Evolutionary conservation across 2,888 invertebrate species (phyloP), one percentile per base, ranked within the genome.

Genomic region (Chrysotoxum bicinctum): DNA sequence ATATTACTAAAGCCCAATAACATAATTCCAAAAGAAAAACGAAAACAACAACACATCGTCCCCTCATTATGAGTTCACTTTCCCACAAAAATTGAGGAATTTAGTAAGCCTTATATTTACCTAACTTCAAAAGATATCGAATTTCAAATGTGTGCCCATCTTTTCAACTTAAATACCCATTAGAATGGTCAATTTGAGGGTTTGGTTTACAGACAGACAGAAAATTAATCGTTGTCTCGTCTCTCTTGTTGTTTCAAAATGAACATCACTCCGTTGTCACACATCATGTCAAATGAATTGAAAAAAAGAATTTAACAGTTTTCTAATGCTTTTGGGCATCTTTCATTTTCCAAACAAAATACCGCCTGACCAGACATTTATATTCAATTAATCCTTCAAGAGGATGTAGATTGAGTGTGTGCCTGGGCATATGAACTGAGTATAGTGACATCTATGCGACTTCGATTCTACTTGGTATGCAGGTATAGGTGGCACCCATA

Each of bases 221-320:
- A 64, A 32, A 58, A 64, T 45, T 64, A 64, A 64, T 64, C 50
- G 66, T 50, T 23, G 35, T 64, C 10, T 14, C 12, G n/a, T n/a
- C n/a, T n/a, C n/a, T n/a, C n/a, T n/a, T 62, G 26, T 16, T 62
- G 26, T 62, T 10, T 62, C 40, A 16, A 62, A 40, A 62, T 26
- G 62, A 62, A 43, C 48, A 12, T 64, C 21, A 50, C 21, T 50
- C 8, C 21, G 48, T 4, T 32, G 10, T 50, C 19, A 5, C 30
- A 50, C 73, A 73, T 73, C 73, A 80, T 69, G 85, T 80, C 76
- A 80, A 73, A 69, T 81, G 58, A 69, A 69, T 43, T 64, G 45
- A 32, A 45, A 84, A n/a, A 74, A 84, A 64, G 58, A 69, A 66
- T 79, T 75, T 72, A 52, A 75, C 54, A 26, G 54, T 62, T 84